These are phyloP conservation scores for Pinctada fucata DNA, from an alignment of 2,888 invertebrate genomes.

Conservation along the genomic window DNA sequence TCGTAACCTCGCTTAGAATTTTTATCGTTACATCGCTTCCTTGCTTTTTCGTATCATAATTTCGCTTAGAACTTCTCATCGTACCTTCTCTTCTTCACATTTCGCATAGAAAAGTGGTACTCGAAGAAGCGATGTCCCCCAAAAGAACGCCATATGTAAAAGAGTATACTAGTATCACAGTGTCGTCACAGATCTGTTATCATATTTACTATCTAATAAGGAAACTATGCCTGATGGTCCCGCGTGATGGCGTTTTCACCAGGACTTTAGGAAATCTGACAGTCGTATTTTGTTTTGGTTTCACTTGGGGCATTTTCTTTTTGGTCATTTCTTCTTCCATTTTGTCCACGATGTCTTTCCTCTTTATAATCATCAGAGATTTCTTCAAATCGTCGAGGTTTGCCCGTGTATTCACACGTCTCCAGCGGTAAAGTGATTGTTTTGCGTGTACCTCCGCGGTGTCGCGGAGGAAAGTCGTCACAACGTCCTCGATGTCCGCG, in stretches of 20 bases:
- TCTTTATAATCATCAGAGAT: slow-evolving; percentile 54
- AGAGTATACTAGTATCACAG: no score
- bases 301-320: slow-evolving; percentile 12
- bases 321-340: slow-evolving; percentile 52
- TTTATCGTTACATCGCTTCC: no score
- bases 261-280: slow-evolving; percentile 21
- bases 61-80: no score
- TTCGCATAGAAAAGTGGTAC: no score
- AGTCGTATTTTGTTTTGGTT: slow-evolving; percentile 3
- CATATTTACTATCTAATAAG: no score
- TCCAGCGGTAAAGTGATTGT: slow-evolving; percentile 62
- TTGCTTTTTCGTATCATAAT: no score
- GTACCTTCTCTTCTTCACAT: no score
- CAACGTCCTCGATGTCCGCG: slow-evolving; percentile 66
- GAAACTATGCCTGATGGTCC: no score
- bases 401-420: slow-evolving; percentile 68
- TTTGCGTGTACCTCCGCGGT: slow-evolving; percentile 55
- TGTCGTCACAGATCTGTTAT: no score
- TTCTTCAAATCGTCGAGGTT: slow-evolving; percentile 62
- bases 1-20: no score
- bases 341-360: slow-evolving; percentile 64
- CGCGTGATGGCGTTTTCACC: neutral
- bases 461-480: slow-evolving; percentile 62
- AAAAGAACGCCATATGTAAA: no score
- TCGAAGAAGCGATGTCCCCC: no score